A percentile compares a stretch with the other conserved stretches of the same genome.
phyloP scores from a whole-genome alignment of 2,797 vertebrate species.

The Chaunax sp. region DNA sequence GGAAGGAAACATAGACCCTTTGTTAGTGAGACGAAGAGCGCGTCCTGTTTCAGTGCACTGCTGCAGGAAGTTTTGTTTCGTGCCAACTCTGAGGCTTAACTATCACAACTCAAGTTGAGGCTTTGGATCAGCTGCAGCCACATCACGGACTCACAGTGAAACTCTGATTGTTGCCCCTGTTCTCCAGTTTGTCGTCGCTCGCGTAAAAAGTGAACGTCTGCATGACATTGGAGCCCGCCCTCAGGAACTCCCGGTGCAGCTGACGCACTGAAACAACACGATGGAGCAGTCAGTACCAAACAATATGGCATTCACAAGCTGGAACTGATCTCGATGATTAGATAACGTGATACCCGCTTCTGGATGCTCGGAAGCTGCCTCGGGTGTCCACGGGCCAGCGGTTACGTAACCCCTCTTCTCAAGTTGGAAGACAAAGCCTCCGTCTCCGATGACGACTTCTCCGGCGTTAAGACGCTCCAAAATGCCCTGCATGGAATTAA shows the following conservation, averaged over 20 bases:
- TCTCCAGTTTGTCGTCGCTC: slow-evolving; percentile 96
- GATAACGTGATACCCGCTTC: slow-evolving; percentile 85
- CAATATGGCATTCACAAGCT: not conserved
- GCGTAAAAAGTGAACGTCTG: slow-evolving; percentile 98
- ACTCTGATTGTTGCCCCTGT: slow-evolving; percentile 89
- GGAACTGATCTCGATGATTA: too few species aligned
- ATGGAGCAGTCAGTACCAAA: accelerated
- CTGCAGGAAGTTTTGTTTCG: too few species aligned
- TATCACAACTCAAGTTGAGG: not conserved
- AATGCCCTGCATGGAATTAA: slow-evolving; percentile 82
- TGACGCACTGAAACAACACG: slow-evolving; percentile 88
- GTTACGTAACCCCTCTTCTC: slow-evolving; percentile 98
- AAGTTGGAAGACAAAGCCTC: slow-evolving; percentile 95
- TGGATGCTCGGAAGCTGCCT: slow-evolving; percentile 92
- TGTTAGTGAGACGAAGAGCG: not conserved
- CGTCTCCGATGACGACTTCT: slow-evolving; percentile 95
- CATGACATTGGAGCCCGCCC: slow-evolving; percentile 94
- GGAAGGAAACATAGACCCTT: not conserved
- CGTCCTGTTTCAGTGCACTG: too few species aligned
- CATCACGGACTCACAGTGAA: slow-evolving; percentile 74
- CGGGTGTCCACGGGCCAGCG: slow-evolving; percentile 98
- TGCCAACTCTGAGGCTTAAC: slow-evolving; percentile 1
- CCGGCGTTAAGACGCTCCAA: slow-evolving; percentile 91
- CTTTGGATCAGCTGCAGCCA: slow-evolving; percentile 26
- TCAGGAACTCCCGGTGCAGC: slow-evolving; percentile 95